phyloP scores from a whole-genome alignment of 2,113 vertebrate species.

The Oncorhynchus mykiss region DNA sequence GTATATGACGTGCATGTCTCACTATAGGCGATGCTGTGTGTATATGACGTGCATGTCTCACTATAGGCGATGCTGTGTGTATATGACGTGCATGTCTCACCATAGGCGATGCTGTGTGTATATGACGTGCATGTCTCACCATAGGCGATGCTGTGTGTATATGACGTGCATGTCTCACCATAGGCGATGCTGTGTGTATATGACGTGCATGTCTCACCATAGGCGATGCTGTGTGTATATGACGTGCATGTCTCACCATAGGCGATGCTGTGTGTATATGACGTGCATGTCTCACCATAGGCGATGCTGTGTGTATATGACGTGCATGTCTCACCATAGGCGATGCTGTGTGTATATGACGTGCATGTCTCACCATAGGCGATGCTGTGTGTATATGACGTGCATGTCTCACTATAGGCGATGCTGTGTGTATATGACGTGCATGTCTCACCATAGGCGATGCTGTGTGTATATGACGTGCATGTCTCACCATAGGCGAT shows the following conservation, averaged over 20 bases:
- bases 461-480: not conserved
- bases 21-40: too few relatives aligned
- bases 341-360: too few relatives aligned
- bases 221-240: not conserved
- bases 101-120: not conserved
- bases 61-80: too few relatives aligned
- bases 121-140: too few relatives aligned
- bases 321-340: too few relatives aligned
- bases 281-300: too few relatives aligned
- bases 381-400: not conserved
- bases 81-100: too few relatives aligned
- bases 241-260: not conserved
- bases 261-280: too few relatives aligned
- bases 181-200: not conserved
- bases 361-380: not conserved
- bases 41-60: not conserved
- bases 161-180: slow-evolving; percentile 2
- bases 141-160: not conserved
- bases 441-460: too few relatives aligned
- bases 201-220: too few relatives aligned
- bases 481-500: too few relatives aligned
- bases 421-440: too few relatives aligned
- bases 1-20: not conserved
- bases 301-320: not conserved
- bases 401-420: not conserved